A percentile compares a stretch with the other conserved stretches of the same genome.
Evolutionary conservation across 2,888 invertebrate genomes (phyloP).

Genomic region (Bombylius major): DNA sequence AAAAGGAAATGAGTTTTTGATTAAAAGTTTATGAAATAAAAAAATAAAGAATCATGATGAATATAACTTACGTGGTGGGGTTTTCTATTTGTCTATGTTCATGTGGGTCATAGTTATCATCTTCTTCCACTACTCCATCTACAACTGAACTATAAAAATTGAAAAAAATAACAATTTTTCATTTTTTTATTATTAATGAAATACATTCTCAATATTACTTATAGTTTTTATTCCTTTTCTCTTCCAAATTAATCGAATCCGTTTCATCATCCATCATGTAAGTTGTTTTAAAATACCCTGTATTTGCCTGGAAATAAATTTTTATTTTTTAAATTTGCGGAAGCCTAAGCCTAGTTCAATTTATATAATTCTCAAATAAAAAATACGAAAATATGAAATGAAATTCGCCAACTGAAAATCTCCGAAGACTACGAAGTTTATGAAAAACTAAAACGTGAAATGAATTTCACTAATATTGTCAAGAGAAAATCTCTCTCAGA

Average conservation of each 20-base stretch:
- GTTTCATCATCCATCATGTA: neutral
- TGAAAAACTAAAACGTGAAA: no score
- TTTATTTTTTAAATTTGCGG: no score
- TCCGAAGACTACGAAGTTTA: no score
- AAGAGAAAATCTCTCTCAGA: no score
- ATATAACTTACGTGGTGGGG: constrained; percentile 49
- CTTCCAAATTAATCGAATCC: constrained; percentile 2
- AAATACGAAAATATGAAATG: no score
- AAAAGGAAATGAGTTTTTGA: no score
- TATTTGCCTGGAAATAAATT: neutral
- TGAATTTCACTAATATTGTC: no score
- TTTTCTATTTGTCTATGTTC: constrained; percentile 45
- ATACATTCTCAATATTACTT: neutral
- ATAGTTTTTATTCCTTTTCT: constrained; percentile 2
- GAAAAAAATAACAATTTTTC: no score
- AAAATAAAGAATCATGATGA: constrained; percentile 1
- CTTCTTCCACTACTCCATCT: constrained; percentile 8
- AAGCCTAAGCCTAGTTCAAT: no score
- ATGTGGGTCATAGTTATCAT: constrained; percentile 47
- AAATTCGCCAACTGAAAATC: no score
- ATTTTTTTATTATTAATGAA: no score
- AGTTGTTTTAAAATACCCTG: neutral
- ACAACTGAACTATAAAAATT: constrained; percentile 2
- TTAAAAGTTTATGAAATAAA: neutral
- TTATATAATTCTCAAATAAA: no score